These are phyloP conservation scores for Microtus oregoni DNA, from an alignment of 2,113 vertebrate genomes.

Conservation along the genomic window DNA sequence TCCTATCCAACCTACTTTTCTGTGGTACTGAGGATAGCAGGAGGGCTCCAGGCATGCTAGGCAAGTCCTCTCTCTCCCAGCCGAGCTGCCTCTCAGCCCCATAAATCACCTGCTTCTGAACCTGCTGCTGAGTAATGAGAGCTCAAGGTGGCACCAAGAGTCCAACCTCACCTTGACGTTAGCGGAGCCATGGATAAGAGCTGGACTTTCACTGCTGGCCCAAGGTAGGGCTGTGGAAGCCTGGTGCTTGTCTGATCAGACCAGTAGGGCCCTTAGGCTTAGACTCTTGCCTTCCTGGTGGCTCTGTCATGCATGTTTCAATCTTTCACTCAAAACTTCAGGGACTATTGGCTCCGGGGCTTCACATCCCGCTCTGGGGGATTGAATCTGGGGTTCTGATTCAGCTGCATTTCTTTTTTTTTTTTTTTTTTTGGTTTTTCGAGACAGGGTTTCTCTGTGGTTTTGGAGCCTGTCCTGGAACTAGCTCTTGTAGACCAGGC, in stretches of 20 bases:
- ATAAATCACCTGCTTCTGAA: neutral
- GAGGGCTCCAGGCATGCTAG: neutral
- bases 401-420: neutral
- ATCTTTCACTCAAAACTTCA: neutral
- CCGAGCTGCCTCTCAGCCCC: neutral
- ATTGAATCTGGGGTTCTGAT: neutral
- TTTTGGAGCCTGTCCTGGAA: no score
- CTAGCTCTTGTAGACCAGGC: no score
- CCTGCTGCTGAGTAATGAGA: neutral
- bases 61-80: neutral
- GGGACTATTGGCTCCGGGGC: neutral
- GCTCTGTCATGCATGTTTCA: neutral
- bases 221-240: accelerated
- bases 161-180: neutral
- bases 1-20: neutral
- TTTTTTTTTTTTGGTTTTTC: no score
- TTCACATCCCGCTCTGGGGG: neutral
- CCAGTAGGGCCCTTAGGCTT: neutral
- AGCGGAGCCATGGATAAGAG: neutral
- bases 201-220: no score
- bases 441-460: no score
- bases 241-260: no score
- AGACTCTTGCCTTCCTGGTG: neutral
- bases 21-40: neutral
- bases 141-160: neutral